Evolutionary conservation across 2,113 vertebrate genomes (phyloP).

Genomic region (Tretioscincus oriximinensis): DNA sequence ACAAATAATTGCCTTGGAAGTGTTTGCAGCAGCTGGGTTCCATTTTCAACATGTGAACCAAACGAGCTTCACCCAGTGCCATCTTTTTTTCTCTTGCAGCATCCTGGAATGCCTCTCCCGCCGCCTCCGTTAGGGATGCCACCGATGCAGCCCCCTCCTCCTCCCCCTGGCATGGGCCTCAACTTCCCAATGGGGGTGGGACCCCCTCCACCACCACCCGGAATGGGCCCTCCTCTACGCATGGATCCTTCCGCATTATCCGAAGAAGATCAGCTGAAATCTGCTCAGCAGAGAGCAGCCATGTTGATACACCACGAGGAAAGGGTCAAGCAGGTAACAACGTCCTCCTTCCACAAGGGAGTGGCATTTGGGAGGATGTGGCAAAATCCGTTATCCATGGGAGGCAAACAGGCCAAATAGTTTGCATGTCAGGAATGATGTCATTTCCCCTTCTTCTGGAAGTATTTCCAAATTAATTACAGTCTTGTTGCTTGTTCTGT

Average conservation of each 20-base stretch:
- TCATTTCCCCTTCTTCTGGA: no score
- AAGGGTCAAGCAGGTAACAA: conserved; percentile 66
- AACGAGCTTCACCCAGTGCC: conserved; percentile 15
- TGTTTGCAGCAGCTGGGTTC: no score
- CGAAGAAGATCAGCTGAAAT: conserved; percentile 83
- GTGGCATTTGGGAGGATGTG: no score
- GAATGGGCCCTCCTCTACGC: conserved; percentile 77
- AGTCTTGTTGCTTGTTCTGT: no score
- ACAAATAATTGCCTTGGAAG: no score
- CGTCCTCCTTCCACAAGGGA: no score
- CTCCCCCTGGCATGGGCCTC: conserved; percentile 82
- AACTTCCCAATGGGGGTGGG: conserved; percentile 81
- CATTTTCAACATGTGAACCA: neutral
- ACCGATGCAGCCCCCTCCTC: conserved; percentile 74
- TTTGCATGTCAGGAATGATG: no score
- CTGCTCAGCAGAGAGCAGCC: conserved; percentile 83
- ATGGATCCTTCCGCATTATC: conserved; percentile 75
- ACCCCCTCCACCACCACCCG: conserved; percentile 75
- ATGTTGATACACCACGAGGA: conserved; percentile 86
- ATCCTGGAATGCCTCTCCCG: conserved; percentile 67
- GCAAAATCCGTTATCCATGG: no score
- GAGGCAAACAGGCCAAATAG: no score
- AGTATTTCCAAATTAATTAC: no score
- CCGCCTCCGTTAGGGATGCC: conserved; percentile 70
- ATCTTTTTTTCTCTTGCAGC: conserved; percentile 51